A percentile compares a stretch with the other conserved stretches of the same genome.
Evolutionary conservation across 2,888 invertebrate genomes (phyloP).

Genomic region (Drosophila borealis): DNA sequence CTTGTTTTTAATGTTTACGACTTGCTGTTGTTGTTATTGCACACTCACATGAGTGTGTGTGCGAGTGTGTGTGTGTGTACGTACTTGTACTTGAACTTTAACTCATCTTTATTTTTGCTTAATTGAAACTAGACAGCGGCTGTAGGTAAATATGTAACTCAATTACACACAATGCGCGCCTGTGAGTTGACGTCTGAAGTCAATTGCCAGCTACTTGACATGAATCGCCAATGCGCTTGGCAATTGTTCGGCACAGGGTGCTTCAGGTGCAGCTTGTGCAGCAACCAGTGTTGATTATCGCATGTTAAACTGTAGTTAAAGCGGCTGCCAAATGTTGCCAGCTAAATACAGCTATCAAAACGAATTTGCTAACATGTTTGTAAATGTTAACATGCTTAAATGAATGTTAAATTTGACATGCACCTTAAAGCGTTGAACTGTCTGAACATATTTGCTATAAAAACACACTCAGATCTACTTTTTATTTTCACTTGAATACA

Average conservation of each 20-base stretch:
- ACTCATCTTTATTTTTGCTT: slow-evolving; percentile 79
- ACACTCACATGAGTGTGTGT: not conserved
- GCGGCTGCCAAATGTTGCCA: too few species aligned
- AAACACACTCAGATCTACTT: too few species aligned
- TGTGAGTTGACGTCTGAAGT: slow-evolving; percentile 30
- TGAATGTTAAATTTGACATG: too few species aligned
- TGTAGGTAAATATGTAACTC: slow-evolving; percentile 69
- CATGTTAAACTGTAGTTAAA: not conserved
- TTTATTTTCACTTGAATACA: too few species aligned
- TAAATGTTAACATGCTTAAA: too few species aligned
- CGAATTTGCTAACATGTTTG: too few species aligned
- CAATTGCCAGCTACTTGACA: slow-evolving; percentile 48
- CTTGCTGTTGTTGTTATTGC: slow-evolving; percentile 11
- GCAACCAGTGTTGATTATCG: not conserved
- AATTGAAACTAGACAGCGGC: slow-evolving; percentile 79
- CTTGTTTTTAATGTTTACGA: slow-evolving; percentile 20
- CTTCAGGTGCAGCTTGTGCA: not conserved
- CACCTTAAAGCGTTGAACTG: too few species aligned
- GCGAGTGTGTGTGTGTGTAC: slow-evolving; percentile 22
- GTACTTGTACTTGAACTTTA: slow-evolving; percentile 74
- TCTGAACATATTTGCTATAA: too few species aligned
- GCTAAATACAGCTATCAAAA: too few species aligned
- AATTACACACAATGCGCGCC: slow-evolving; percentile 50
- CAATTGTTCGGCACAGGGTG: slow-evolving; percentile 23
- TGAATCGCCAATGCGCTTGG: slow-evolving; percentile 9